Conservation (phyloP, 2,888 invertebrate genomes). For the Omphaloscelis lunosa region DNA sequence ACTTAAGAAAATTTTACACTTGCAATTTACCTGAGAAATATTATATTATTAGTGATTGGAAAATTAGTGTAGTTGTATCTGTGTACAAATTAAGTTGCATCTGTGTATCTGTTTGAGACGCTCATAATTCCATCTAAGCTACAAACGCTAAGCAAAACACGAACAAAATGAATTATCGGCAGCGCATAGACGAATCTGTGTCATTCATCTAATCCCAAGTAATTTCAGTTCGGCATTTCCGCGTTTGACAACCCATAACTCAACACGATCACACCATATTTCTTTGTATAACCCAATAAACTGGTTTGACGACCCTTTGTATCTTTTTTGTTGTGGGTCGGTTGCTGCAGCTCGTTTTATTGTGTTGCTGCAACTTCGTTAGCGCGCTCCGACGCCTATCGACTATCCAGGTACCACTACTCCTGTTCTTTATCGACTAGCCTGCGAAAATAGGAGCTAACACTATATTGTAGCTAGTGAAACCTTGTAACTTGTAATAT, state of each 20-base stretch:
- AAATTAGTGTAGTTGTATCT: neutral
- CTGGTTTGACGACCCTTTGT: conserved; percentile 1
- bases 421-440: conserved; percentile 31
- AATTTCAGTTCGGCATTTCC: conserved; percentile 25
- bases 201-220: conserved; percentile 25
- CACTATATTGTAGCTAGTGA: neutral
- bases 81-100: neutral
- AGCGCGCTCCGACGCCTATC: conserved; percentile 39
- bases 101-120: neutral
- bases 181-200: conserved; percentile 12
- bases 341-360: conserved; percentile 35
- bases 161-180: neutral
- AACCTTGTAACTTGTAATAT: neutral
- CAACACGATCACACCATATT: conserved; percentile 35
- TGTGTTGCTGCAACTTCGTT: conserved; percentile 56
- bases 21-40: neutral
- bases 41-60: neutral
- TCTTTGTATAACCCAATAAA: conserved; percentile 34
- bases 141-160: neutral
- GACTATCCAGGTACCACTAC: conserved; percentile 14
- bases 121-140: neutral
- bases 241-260: conserved; percentile 26
- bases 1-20: neutral
- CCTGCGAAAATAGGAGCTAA: neutral
- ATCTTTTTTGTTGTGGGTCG: conserved; percentile 19